Evolutionary conservation across 1,140 invertebrate species (phyloP).

Genomic region (Philopotamus ludificatus): DNA sequence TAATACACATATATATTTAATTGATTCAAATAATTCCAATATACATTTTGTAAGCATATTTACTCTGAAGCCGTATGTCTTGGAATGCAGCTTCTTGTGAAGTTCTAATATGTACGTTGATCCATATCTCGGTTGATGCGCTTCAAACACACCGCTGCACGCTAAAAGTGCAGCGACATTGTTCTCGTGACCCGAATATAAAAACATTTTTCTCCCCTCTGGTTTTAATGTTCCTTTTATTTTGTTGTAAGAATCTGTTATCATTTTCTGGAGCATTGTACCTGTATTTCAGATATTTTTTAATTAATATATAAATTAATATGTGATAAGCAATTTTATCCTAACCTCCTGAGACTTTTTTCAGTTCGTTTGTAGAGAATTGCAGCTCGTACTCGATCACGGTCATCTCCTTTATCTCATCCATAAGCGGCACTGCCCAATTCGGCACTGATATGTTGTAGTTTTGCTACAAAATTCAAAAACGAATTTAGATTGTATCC

Average conservation of each 20-base stretch:
- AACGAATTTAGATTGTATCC: neutral
- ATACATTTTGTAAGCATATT: slow-evolving; percentile 9
- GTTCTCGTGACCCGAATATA: slow-evolving; percentile 69
- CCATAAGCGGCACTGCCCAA: slow-evolving; percentile 54
- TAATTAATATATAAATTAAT: neutral
- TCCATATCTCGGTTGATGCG: slow-evolving; percentile 58
- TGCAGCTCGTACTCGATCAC: slow-evolving; percentile 53
- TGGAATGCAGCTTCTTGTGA: slow-evolving; percentile 39
- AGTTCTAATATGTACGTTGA: slow-evolving; percentile 52
- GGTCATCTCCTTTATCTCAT: slow-evolving; percentile 53
- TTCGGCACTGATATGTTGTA: slow-evolving; percentile 49
- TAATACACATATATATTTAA: slow-evolving; percentile 15
- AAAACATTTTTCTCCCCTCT: slow-evolving; percentile 52
- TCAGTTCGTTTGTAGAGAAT: slow-evolving; percentile 51
- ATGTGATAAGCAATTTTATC: neutral
- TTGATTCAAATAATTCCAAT: too few relatives aligned
- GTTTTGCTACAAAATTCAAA: slow-evolving; percentile 47
- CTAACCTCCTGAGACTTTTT: slow-evolving; percentile 52
- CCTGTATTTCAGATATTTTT: slow-evolving; percentile 45
- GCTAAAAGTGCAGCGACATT: slow-evolving; percentile 65
- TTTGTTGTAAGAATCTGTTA: slow-evolving; percentile 51
- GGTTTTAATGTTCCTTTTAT: slow-evolving; percentile 45
- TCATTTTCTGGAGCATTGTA: slow-evolving; percentile 57
- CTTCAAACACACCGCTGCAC: slow-evolving; percentile 62
- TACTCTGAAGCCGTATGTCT: slow-evolving; percentile 33